These are phyloP conservation scores for Cetonia aurata DNA, from an alignment of 2,888 invertebrate species.

Conservation along the genomic window DNA sequence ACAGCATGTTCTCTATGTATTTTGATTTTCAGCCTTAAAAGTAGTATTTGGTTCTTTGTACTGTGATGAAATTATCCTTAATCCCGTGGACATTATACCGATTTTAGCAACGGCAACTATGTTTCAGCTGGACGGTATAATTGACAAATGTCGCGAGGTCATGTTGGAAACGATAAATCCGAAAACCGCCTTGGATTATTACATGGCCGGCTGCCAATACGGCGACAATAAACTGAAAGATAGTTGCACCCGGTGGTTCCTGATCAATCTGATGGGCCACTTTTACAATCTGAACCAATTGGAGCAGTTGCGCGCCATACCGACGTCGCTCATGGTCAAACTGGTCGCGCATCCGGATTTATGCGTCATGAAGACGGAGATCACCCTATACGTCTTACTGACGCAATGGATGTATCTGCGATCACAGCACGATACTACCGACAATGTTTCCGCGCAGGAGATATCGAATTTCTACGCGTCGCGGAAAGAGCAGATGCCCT, in stretches of 20 bases:
- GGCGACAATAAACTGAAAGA: slow-evolving; percentile 74
- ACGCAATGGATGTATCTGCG: slow-evolving; percentile 77
- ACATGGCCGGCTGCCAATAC: slow-evolving; percentile 77
- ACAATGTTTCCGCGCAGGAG: slow-evolving; percentile 56
- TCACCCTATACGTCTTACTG: slow-evolving; percentile 78
- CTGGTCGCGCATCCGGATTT: slow-evolving; percentile 75
- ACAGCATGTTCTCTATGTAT: slow-evolving; percentile 19
- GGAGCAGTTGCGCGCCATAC: slow-evolving; percentile 66
- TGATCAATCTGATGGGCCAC: slow-evolving; percentile 76
- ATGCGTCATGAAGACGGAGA: slow-evolving; percentile 83
- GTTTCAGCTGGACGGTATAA: slow-evolving; percentile 78
- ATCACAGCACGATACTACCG: slow-evolving; percentile 62
- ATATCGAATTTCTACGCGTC: slow-evolving; percentile 66
- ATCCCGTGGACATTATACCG: slow-evolving; percentile 75
- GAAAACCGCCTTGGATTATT: slow-evolving; percentile 77
- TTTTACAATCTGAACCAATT: slow-evolving; percentile 65
- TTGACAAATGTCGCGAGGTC: slow-evolving; percentile 79
- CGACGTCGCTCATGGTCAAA: slow-evolving; percentile 75
- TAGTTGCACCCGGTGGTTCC: slow-evolving; percentile 77
- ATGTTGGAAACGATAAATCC: slow-evolving; percentile 82
- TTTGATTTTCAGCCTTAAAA: slow-evolving; percentile 70
- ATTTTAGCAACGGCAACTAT: slow-evolving; percentile 81
- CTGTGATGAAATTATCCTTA: slow-evolving; percentile 78
- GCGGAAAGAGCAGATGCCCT: slow-evolving; percentile 67
- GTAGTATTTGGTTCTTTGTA: slow-evolving; percentile 83